These are phyloP conservation scores for Baryphthengus martii DNA, from an alignment of 2,113 vertebrate genomes.

Conservation along the genomic window DNA sequence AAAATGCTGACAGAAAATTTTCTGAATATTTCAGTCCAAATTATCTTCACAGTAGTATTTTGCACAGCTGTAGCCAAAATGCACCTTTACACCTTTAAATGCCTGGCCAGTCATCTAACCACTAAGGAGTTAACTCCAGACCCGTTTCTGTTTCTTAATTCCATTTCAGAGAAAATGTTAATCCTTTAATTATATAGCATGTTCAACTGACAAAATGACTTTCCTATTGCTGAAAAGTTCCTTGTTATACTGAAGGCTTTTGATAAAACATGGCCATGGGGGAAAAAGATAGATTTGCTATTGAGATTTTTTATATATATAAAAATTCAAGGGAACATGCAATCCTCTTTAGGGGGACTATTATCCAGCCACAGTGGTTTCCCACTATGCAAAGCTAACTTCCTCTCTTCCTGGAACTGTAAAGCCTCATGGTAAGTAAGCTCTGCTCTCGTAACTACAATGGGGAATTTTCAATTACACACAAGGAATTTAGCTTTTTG, in stretches of 20 bases:
- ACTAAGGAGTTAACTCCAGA: slow-evolving; percentile 61
- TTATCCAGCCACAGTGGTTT: background rate
- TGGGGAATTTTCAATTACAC: background rate
- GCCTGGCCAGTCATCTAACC: slow-evolving; percentile 29
- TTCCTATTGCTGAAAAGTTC: slow-evolving; percentile 39
- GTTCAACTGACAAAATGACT: slow-evolving; percentile 65
- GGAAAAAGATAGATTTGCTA: background rate
- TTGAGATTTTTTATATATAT: background rate
- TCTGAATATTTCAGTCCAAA: background rate
- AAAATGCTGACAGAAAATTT: slow-evolving; percentile 3
- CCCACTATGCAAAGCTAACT: background rate
- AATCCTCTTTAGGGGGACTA: slow-evolving; percentile 19
- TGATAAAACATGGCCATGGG: slow-evolving; percentile 21
- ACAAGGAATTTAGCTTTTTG: background rate
- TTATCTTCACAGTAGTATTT: background rate
- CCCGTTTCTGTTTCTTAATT: slow-evolving; percentile 19
- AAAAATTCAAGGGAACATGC: background rate
- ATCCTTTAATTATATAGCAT: slow-evolving; percentile 73
- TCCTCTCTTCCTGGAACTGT: background rate
- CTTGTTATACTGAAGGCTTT: background rate
- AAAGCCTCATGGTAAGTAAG: background rate
- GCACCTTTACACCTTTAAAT: slow-evolving; percentile 19
- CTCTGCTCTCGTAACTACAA: background rate
- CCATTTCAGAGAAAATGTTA: slow-evolving; percentile 65
- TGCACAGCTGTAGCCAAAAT: background rate